Conservation (phyloP, 2,888 invertebrate genomes). For the Frankliniella intonsa region DNA sequence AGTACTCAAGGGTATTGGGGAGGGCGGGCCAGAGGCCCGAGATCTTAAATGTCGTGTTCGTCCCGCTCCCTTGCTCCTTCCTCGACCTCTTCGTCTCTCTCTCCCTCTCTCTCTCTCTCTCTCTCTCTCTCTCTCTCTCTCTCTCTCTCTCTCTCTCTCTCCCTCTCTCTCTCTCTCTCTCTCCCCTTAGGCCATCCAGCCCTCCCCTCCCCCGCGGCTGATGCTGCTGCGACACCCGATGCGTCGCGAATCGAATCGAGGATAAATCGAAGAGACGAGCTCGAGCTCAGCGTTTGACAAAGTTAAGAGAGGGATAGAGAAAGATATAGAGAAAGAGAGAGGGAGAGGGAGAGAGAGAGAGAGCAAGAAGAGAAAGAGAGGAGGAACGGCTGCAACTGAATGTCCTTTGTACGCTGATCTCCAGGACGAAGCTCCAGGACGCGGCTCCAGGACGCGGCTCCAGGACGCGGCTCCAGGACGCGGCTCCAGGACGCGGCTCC, state of each 20-base stretch:
- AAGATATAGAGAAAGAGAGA: not conserved
- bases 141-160: not conserved
- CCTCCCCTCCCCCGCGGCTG: not conserved
- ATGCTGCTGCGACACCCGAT: not conserved
- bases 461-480: too few species aligned
- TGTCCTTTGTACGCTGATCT: too few species aligned
- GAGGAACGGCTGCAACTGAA: not conserved
- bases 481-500: too few species aligned
- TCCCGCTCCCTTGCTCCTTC: not conserved
- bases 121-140: not conserved
- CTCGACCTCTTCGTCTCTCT: not conserved
- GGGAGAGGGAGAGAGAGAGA: not conserved
- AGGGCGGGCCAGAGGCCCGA: not conserved
- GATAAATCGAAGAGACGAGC: too few species aligned
- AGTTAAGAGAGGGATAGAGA: not conserved
- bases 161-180: not conserved
- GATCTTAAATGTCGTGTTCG: not conserved
- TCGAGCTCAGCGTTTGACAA: too few species aligned
- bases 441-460: too few species aligned
- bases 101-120: not conserved
- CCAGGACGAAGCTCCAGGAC: too few species aligned
- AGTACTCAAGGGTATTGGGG: constrained; percentile 2
- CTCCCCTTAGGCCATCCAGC: not conserved
- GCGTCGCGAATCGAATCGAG: not conserved
- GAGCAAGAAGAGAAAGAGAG: not conserved